These are phyloP conservation scores for Sylvia borin DNA, from an alignment of 2,797 vertebrate species.

Conservation along the genomic window DNA sequence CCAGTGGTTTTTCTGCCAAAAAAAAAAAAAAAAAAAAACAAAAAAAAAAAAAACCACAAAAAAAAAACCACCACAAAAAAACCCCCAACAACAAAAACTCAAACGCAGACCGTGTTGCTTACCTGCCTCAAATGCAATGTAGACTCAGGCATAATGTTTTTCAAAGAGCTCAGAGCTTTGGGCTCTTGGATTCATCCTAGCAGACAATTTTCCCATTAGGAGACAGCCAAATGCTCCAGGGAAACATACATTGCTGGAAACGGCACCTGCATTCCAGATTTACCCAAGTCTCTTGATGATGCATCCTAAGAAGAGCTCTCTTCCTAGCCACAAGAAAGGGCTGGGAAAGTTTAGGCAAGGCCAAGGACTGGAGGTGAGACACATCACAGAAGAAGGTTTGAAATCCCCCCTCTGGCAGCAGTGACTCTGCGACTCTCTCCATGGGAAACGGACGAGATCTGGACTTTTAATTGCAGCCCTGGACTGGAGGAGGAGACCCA, in stretches of 20 bases:
- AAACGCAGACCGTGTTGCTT: not conserved
- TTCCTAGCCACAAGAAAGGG: slow-evolving; percentile 59
- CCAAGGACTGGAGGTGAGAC: slow-evolving; percentile 51
- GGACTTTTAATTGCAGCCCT: slow-evolving; percentile 34
- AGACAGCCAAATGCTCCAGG: slow-evolving; percentile 60
- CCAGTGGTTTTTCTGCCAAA: not conserved
- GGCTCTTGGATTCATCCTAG: slow-evolving; percentile 12
- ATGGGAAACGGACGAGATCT: slow-evolving; percentile 43
- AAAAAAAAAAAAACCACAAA: too few relatives aligned
- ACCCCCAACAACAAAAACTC: not conserved
- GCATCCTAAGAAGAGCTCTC: slow-evolving; percentile 27
- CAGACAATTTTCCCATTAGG: slow-evolving; percentile 50
- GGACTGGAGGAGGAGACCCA: slow-evolving; percentile 10
- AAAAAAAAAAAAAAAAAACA: not conserved
- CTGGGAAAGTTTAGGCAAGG: slow-evolving; percentile 46
- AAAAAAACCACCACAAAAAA: too few relatives aligned
- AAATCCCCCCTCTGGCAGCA: slow-evolving; percentile 52
- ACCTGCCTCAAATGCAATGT: not conserved
- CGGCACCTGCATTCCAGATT: slow-evolving; percentile 22
- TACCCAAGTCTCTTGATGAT: slow-evolving; percentile 48
- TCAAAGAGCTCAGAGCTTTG: slow-evolving; percentile 14
- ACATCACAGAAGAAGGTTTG: slow-evolving; percentile 32
- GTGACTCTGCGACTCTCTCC: not conserved
- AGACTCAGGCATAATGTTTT: not conserved
- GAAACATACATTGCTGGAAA: slow-evolving; percentile 33